Evolutionary conservation across 2,113 vertebrate species (phyloP).

Genomic region (Spheniscus mendiculus): DNA sequence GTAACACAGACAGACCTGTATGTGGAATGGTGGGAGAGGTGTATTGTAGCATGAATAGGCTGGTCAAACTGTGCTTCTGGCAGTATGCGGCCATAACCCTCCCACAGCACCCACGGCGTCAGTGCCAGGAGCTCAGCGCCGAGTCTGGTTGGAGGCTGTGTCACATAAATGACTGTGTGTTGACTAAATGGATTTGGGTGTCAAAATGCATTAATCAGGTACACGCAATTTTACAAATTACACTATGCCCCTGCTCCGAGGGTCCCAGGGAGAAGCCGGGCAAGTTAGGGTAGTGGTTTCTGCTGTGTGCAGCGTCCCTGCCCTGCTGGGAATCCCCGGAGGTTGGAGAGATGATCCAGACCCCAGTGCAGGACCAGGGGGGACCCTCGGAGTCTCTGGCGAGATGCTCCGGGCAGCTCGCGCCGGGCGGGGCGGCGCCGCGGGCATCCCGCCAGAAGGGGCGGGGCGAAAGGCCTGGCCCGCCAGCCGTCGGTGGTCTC

Average conservation of each 20-base stretch:
- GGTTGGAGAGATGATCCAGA: background rate
- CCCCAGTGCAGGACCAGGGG: background rate
- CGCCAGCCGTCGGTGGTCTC: background rate
- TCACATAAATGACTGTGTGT: rapidly evolving
- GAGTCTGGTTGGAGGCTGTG: background rate
- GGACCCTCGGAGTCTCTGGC: background rate
- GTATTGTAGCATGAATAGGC: background rate
- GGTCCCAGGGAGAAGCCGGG: background rate
- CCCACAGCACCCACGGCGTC: background rate
- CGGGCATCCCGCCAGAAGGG: background rate
- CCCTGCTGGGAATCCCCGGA: too few relatives aligned
- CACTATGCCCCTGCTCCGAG: too few relatives aligned
- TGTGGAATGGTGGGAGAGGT: rapidly evolving
- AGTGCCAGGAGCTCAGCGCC: too few relatives aligned
- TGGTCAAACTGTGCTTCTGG: too few relatives aligned
- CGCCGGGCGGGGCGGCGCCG: background rate
- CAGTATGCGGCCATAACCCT: rapidly evolving
- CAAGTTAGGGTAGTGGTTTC: rapidly evolving
- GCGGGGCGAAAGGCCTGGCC: background rate
- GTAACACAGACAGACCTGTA: rapidly evolving
- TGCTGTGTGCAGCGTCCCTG: background rate
- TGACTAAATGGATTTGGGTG: too few relatives aligned
- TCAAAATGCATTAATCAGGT: rapidly evolving
- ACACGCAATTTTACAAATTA: rapidly evolving
- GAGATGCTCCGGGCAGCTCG: background rate